Evolutionary conservation across 2,797 vertebrate genomes (phyloP), one percentile per base, ranked within the genome.

Genomic region (Coilia nasus): DNA sequence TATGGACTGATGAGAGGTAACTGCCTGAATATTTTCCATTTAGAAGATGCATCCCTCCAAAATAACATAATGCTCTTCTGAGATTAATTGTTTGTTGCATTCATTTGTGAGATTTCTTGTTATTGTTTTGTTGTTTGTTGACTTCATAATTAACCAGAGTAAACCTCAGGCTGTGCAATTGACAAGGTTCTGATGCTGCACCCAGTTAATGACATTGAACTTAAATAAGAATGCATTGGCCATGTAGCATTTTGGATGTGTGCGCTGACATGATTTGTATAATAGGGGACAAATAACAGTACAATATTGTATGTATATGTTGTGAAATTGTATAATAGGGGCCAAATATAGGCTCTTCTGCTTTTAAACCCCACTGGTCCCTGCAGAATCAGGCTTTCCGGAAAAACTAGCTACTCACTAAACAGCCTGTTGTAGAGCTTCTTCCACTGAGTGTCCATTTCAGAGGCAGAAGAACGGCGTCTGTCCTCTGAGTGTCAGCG

Each of bases 391-490:
- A 10, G 3, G 62, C 62, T 25, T 62, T 28, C 25, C 35, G 5
- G 35, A 23, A 23, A 28, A 28, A 25, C n/a, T 3, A 14, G 12
- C 23, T 12, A 25, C 11, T 67, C 41, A 5, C 57, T 25, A 83
- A 35, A 59, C 56, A 12, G 21, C 25, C 31, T 25, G 47, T 23
- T 14, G 35, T 35, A 23, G 47, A 28, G 41, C 57, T 21, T 25
- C 15, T 15, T 17, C 67, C 35, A 15, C 5, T 75, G 31, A 28
- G 14, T 35, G 67, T 35, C 67, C 28, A 28, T 14, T 35, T 15
- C 67, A 35, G 67, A 28, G 67, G 56, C 64, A 86, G 84, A 85
- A 75, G 67, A 90, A 87, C 83, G 85, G 41, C n/a, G 84, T 83
- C 50, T 85, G 54, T 84, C 57, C 67, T 62, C 81, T 85, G 31